Evolutionary conservation across 37 sponge, comb jelly and placozoan species (phyloP).

Genomic region (Chondrilla cf. caribensis): DNA sequence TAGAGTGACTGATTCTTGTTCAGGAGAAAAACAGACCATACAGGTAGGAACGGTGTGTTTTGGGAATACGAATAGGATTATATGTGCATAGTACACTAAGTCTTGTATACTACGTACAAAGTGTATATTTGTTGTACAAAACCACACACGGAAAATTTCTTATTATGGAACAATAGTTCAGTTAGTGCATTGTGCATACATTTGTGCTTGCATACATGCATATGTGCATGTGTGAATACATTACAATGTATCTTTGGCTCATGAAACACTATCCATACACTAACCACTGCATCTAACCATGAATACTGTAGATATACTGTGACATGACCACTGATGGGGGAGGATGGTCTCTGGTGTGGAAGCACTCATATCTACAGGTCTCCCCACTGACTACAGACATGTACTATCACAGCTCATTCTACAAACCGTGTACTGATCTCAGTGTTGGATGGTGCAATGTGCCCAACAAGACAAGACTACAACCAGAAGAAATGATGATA

Average conservation of each 20-base stretch:
- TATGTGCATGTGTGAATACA: too few relatives aligned
- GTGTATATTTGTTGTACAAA: too few relatives aligned
- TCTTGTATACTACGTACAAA: too few relatives aligned
- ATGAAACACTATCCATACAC: too few relatives aligned
- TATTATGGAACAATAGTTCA: too few relatives aligned
- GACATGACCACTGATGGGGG: conserved; percentile 29
- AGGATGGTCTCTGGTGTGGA: conserved; percentile 37
- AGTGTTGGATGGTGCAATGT: conserved; percentile 28
- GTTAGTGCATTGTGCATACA: too few relatives aligned
- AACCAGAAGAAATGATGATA: conserved; percentile 28
- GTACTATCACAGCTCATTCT: conserved; percentile 19
- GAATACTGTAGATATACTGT: conserved; percentile 12
- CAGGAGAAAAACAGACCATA: conserved; percentile 24
- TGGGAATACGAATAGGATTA: too few relatives aligned
- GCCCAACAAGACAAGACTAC: conserved; percentile 22
- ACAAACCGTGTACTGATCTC: conserved; percentile 16
- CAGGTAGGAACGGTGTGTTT: too few relatives aligned
- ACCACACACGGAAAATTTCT: too few relatives aligned
- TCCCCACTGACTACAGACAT: conserved; percentile 20
- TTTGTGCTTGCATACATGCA: too few relatives aligned
- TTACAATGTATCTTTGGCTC: too few relatives aligned
- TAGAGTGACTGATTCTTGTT: conserved; percentile 5
- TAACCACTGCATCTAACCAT: too few relatives aligned
- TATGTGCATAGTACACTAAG: background rate
- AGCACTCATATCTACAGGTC: conserved; percentile 19